Evolutionary conservation across 2,113 vertebrate species (phyloP), one percentile per base, ranked within the genome.

Genomic region (Phalacrocorax brasilianus): DNA sequence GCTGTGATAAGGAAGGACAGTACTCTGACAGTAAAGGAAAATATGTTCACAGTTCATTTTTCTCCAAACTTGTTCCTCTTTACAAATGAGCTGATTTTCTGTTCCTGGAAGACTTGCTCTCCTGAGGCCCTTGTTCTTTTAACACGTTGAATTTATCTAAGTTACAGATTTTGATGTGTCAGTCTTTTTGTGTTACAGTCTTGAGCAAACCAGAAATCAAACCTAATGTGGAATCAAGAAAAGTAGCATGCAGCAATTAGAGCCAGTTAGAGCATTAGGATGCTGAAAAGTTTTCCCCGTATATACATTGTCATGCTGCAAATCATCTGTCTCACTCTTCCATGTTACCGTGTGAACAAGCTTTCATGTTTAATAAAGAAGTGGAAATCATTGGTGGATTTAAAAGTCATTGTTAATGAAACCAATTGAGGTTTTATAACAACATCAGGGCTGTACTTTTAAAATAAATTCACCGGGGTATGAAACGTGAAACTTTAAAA

Each of bases 101-200:
- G 15, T 22, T 70, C 85, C 22, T 55, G 56, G 23, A 78, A 65
- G 71, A 9, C 40, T 30, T 12, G 28, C 17, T 59, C 6, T 73
- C 59, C 62, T 44, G 42, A 77, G 26, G 18, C 21, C 22, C 0
- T 11, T 47, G 24, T 32, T 30, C 18, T 65, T 76, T 35, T 72
- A 50, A 19, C 19, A 5, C 8, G 4, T 27, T 1, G 6, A 24
- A 14, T 33, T 1, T 17, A 8, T 8, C 26, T 5, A 2, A 9
- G 32, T 67, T 62, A 11, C 19, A 8, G 49, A 18, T 78, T 58
- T 38, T 59, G 38, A 14, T 42, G 65, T 65, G 30, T 11, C 38
- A 38, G 38, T 38, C 38, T 38, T 47, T 38, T 18, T 24, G 56
- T 19, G 22, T 42, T 73, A 9, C 3, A 28, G 38, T 35, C 61